These are phyloP conservation scores for Morpho achilles DNA, from an alignment of 2,888 invertebrate species.

Conservation along the genomic window DNA sequence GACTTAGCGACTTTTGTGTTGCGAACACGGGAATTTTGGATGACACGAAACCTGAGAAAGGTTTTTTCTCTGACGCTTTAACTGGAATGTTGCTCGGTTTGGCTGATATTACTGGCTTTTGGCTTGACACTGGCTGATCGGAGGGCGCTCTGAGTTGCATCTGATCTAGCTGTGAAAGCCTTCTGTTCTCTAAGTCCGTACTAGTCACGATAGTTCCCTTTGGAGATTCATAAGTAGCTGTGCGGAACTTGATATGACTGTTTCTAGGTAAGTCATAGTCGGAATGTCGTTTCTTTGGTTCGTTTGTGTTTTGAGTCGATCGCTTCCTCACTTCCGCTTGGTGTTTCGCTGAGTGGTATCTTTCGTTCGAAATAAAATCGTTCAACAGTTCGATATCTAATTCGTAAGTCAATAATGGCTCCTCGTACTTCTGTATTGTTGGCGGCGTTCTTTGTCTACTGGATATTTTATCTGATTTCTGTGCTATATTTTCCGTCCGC, in stretches of 20 bases:
- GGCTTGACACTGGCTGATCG: conserved; percentile 40
- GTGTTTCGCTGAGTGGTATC: conserved; percentile 65
- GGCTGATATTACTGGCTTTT: conserved; percentile 58
- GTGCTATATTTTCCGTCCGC: conserved; percentile 53
- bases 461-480: conserved; percentile 53
- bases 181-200: conserved; percentile 74
- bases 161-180: conserved; percentile 77
- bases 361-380: conserved; percentile 71
- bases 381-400: conserved; percentile 66
- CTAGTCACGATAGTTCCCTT: conserved; percentile 75
- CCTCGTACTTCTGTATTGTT: conserved; percentile 36
- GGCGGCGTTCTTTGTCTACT: conserved; percentile 62
- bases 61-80: conserved; percentile 58
- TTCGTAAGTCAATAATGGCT: conserved; percentile 62
- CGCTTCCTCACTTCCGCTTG: conserved; percentile 57
- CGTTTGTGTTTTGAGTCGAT: conserved; percentile 52
- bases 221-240: conserved; percentile 81
- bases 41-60: conserved; percentile 46
- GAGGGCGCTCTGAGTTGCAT: conserved; percentile 50
- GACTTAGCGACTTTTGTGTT: conserved; percentile 71
- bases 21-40: conserved; percentile 76
- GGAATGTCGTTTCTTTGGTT: conserved; percentile 73
- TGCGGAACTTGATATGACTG: conserved; percentile 81
- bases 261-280: conserved; percentile 75
- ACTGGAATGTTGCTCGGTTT: conserved; percentile 74